These are phyloP conservation scores for Prostheceraeus crozeri DNA, from an alignment of 2,888 invertebrate species.

Conservation along the genomic window DNA sequence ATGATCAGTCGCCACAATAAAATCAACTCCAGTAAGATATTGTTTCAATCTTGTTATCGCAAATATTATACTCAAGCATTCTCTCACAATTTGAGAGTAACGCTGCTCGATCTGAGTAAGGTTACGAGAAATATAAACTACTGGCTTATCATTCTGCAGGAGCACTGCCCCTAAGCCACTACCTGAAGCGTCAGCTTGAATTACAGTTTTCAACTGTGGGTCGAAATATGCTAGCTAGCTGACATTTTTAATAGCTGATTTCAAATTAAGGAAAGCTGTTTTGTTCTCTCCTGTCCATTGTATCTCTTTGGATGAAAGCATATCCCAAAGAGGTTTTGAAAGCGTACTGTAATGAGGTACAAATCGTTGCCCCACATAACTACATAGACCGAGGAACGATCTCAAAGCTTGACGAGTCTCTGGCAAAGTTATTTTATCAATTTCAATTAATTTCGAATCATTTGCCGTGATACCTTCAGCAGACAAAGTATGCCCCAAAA, in stretches of 20 bases:
- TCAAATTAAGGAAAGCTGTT: slow-evolving; percentile 17
- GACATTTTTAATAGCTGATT: background rate
- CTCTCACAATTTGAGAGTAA: slow-evolving; percentile 12
- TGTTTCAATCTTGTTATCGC: background rate
- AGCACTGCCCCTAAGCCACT: background rate
- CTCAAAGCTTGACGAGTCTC: slow-evolving; percentile 5
- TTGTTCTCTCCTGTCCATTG: slow-evolving; percentile 15
- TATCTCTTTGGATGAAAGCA: background rate
- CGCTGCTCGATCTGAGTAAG: background rate
- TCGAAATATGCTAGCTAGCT: background rate
- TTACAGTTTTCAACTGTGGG: background rate
- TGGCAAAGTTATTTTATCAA: slow-evolving; percentile 11
- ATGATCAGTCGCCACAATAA: slow-evolving; percentile 3
- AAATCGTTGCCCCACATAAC: slow-evolving; percentile 18
- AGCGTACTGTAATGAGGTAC: slow-evolving; percentile 28
- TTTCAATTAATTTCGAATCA: slow-evolving; percentile 6
- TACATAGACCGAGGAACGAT: slow-evolving; percentile 12
- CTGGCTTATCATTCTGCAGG: background rate
- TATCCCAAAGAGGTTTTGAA: slow-evolving; percentile 14
- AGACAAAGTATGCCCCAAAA: slow-evolving; percentile 26
- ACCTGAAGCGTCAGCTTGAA: slow-evolving; percentile 3
- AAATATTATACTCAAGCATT: background rate
- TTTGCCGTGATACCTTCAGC: slow-evolving; percentile 22
- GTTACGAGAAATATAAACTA: background rate
- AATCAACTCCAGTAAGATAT: background rate